These are phyloP conservation scores for Orthonevra nobilis DNA, from an alignment of 2,888 invertebrate species.

Conservation along the genomic window DNA sequence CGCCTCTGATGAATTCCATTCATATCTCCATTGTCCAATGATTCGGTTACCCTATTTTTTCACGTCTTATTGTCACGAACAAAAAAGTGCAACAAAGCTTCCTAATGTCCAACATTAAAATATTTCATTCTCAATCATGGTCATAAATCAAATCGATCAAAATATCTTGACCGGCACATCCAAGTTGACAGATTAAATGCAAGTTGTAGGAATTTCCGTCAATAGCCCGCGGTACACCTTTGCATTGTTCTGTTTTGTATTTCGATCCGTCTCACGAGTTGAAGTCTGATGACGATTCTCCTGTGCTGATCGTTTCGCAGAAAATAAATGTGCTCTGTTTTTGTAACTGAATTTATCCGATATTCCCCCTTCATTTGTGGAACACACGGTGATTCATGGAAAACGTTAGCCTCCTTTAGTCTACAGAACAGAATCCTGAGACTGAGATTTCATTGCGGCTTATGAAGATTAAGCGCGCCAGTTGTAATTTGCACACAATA, in stretches of 20 bases:
- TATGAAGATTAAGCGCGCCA: constrained; percentile 7
- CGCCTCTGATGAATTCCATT: constrained; percentile 45
- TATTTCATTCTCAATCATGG: constrained; percentile 64
- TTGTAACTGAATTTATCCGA: constrained; percentile 36
- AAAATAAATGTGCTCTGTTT: constrained; percentile 12
- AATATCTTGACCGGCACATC: constrained; percentile 68
- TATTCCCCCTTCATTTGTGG: neutral
- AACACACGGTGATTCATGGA: constrained; percentile 17
- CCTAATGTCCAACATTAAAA: constrained; percentile 72
- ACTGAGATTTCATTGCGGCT: constrained; percentile 7
- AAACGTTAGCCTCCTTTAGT: neutral
- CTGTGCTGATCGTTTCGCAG: constrained; percentile 26
- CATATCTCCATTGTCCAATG: constrained; percentile 26
- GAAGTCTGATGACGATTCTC: constrained; percentile 13
- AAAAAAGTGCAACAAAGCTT: constrained; percentile 57
- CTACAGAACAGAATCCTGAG: neutral
- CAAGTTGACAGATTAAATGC: constrained; percentile 73
- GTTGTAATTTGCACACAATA: constrained; percentile 71
- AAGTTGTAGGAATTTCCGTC: constrained; percentile 58
- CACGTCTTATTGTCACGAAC: neutral
- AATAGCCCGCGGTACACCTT: constrained; percentile 21
- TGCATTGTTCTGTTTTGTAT: constrained; percentile 13
- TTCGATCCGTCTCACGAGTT: constrained; percentile 2
- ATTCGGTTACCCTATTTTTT: constrained; percentile 23
- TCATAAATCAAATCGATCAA: constrained; percentile 73